These are phyloP conservation scores for Crocodylus rhombifer DNA, from an alignment of 2,797 vertebrate genomes.

Conservation along the genomic window DNA sequence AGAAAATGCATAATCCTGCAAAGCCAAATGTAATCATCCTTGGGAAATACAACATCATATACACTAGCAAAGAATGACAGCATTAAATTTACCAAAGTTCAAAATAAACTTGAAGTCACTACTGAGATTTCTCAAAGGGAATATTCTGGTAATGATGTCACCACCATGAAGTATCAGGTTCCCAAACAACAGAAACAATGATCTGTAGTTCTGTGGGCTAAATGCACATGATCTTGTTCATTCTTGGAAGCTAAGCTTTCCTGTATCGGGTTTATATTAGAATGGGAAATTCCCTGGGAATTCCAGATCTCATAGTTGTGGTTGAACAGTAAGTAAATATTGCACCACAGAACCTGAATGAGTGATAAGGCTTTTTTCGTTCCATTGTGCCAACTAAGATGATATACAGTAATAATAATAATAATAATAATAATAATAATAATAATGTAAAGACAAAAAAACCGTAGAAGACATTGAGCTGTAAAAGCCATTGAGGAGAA, in stretches of 20 bases:
- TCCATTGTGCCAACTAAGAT: too few species aligned
- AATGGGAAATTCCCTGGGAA: background rate
- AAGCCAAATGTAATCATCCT: background rate
- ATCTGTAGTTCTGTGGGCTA: background rate
- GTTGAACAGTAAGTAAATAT: too few species aligned
- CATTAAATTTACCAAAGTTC: background rate
- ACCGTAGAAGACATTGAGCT: too few species aligned
- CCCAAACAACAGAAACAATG: background rate
- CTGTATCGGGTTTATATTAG: too few species aligned
- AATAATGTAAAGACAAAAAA: too few species aligned
- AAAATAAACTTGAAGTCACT: background rate
- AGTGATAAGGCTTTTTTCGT: too few species aligned
- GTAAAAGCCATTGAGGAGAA: background rate
- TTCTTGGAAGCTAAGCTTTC: fast-evolving
- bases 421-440: too few species aligned
- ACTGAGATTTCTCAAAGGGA: background rate
- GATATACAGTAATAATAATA: too few species aligned
- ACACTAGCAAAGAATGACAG: background rate
- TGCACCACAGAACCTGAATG: too few species aligned
- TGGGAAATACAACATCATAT: background rate
- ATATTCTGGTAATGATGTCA: background rate
- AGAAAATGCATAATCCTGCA: background rate
- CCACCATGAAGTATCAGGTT: background rate
- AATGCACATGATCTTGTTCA: background rate
- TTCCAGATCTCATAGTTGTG: background rate